These are phyloP conservation scores for Lucilia cuprina DNA, from an alignment of 1,140 invertebrate genomes.

Conservation along the genomic window DNA sequence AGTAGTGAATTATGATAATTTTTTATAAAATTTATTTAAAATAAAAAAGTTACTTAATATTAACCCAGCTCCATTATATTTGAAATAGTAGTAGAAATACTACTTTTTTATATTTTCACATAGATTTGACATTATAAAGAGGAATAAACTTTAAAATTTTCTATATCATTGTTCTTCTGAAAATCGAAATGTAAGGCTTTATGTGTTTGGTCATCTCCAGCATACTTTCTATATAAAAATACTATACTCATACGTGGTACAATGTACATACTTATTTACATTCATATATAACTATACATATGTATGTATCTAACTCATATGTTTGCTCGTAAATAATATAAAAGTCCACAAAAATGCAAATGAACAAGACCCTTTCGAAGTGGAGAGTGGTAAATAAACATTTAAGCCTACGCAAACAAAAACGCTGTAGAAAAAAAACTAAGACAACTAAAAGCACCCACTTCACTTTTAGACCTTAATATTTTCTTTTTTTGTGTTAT, in stretches of 20 bases:
- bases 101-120: too few relatives aligned
- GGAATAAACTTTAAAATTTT: too few relatives aligned
- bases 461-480: not conserved
- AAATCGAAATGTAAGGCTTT: too few relatives aligned
- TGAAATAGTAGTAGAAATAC: too few relatives aligned
- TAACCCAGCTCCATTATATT: too few relatives aligned
- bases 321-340: not conserved
- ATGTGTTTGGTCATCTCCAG: too few relatives aligned
- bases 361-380: conserved; percentile 9
- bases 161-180: too few relatives aligned
- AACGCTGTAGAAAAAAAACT: not conserved
- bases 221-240: not conserved
- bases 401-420: conserved; percentile 20
- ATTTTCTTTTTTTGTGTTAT: not conserved
- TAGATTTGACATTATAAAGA: too few relatives aligned
- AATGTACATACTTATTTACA: not conserved
- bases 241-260: not conserved
- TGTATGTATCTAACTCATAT: not conserved
- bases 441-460: not conserved
- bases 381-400: conserved; percentile 22
- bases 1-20: too few relatives aligned
- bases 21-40: too few relatives aligned
- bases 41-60: too few relatives aligned
- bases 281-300: not conserved
- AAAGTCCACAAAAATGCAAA: conserved; percentile 20